Base-by-base conservation (phyloP, 2,113 vertebrate genomes). In the Oncorhynchus clarkii region DNA sequence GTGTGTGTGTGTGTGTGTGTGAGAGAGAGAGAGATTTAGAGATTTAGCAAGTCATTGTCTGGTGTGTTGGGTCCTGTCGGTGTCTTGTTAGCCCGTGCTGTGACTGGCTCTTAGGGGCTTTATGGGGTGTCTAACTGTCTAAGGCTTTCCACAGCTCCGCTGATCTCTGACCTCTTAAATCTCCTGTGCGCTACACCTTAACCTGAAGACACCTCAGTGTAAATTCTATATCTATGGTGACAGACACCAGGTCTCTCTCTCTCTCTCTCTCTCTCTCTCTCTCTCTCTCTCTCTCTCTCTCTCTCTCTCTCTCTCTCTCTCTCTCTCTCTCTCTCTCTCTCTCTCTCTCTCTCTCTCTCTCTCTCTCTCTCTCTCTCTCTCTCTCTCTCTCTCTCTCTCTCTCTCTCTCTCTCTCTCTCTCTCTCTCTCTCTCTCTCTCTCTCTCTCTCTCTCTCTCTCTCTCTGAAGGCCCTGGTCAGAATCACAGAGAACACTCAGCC, bases 351-450 rank as follows among this genome's bases (percentile, higher is more conserved):
- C 66, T 67, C 66, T 67, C 27, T 34, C 66, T n/a, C 29, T 67
- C 26, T 67, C 66, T 67, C 66, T 67, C 27, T 31, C 66, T n/a
- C 29, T 31, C 29, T 31, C 16, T 34, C 29, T 8, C n/a, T 67
- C 65, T 29, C 65, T 67, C 14, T 67, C 27, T 34, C 65, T 67
- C 27, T 67, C 66, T 67, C 66, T 67, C 27, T 34, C 66, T n/a
- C 29, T 67, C 26, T 67, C 66, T 67, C 66, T 67, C 27, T 31
- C 66, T n/a, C 29, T 31, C 29, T 31, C 16, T 34, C 29, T 8
- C n/a, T n/a, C n/a, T 67, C 65, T 29, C 65, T 67, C 14, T 67
- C 27, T 34, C 65, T 67, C 27, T 67, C 66, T 67, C 66, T 67
- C 27, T 34, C 66, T n/a, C 29, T 67, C 26, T 67, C 66, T 67